Evolutionary conservation across 2,113 vertebrate species (phyloP).

Genomic region (Dissostichus mawsoni): DNA sequence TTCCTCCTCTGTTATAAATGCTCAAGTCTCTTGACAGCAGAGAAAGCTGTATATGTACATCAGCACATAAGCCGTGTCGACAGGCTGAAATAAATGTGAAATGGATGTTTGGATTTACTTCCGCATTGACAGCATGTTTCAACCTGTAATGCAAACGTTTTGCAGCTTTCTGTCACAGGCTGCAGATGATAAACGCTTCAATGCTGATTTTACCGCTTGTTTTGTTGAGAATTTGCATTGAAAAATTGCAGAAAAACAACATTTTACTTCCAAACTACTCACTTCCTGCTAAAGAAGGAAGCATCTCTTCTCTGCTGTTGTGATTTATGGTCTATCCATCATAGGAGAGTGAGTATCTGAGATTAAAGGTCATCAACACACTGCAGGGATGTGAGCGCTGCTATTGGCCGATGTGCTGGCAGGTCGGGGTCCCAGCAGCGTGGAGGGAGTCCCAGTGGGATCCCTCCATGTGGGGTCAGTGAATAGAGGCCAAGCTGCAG

Average conservation of each 20-base stretch:
- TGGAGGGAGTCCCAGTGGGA: slow-evolving; percentile 31
- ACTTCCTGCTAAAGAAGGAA: neutral
- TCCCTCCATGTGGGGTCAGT: slow-evolving; percentile 53
- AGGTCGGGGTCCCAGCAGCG: slow-evolving; percentile 40
- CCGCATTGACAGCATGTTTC: neutral
- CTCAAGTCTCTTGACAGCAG: slow-evolving; percentile 16
- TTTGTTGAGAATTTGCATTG: too few relatives aligned
- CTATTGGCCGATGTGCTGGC: slow-evolving; percentile 22
- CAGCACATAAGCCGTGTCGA: slow-evolving; percentile 24
- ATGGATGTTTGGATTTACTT: slow-evolving; percentile 17
- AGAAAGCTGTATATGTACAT: slow-evolving; percentile 11
- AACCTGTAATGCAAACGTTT: neutral
- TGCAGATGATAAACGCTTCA: too few relatives aligned
- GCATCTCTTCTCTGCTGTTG: neutral
- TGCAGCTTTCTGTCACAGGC: too few relatives aligned
- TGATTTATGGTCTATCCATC: slow-evolving; percentile 28
- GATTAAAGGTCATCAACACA: slow-evolving; percentile 56
- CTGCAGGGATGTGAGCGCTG: slow-evolving; percentile 32
- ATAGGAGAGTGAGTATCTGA: slow-evolving; percentile 11
- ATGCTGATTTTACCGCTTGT: too few relatives aligned
- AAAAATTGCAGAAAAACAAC: neutral
- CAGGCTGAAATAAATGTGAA: slow-evolving; percentile 23
- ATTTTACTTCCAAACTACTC: neutral
- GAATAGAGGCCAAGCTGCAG: slow-evolving; percentile 41
- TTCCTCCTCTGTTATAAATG: slow-evolving; percentile 17